phyloP scores from a whole-genome alignment of 92 coral and sea anemone genomes.

The Blastomussa wellsi region DNA sequence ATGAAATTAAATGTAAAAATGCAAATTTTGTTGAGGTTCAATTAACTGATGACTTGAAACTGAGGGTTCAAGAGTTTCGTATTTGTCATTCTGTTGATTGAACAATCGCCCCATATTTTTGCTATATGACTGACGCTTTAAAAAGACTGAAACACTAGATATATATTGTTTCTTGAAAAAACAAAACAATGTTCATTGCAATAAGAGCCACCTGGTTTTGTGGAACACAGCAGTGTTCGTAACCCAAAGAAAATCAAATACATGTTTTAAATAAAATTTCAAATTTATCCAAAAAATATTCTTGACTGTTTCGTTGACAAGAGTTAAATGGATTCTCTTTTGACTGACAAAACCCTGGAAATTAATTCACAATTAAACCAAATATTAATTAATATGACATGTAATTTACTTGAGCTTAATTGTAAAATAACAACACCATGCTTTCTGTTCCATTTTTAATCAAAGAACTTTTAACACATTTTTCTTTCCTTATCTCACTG shows the following conservation, averaged over 20 bases:
- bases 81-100: not conserved
- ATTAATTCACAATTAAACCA: not conserved
- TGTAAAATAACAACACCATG: not conserved
- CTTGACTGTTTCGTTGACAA: not conserved
- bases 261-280: not conserved
- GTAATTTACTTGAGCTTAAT: not conserved
- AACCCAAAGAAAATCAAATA: not conserved
- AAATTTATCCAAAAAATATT: not conserved
- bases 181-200: not conserved
- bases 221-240: not conserved
- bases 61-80: not conserved
- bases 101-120: not conserved
- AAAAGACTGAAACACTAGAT: not conserved
- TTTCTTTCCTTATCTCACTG: not conserved
- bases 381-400: not conserved
- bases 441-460: not conserved
- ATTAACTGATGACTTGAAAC: not conserved
- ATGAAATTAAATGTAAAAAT: constrained; percentile 11
- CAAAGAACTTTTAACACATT: not conserved
- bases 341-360: not conserved
- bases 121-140: constrained; percentile 2
- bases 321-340: not conserved
- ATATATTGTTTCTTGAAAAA: constrained; percentile 13
- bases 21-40: not conserved
- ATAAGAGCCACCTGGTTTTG: not conserved